Conservation (phyloP, 2,888 invertebrate genomes). For the Luffia ferchaultella region DNA sequence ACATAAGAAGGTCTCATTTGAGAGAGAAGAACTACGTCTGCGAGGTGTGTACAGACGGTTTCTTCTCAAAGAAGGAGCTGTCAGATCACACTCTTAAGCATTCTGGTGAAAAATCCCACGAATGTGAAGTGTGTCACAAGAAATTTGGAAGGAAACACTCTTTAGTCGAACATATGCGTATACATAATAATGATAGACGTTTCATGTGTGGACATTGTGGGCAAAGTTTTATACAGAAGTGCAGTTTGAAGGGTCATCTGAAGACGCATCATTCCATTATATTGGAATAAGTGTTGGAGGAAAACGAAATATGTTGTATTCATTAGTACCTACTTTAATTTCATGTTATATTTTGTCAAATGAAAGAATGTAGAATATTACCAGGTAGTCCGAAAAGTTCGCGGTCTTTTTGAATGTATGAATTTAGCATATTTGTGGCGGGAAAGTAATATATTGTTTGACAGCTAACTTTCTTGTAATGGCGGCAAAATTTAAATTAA, state of each 20-base stretch:
- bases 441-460: too few relatives aligned
- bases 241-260: slow-evolving; percentile 51
- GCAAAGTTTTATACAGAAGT: slow-evolving; percentile 46
- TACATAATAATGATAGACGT: slow-evolving; percentile 48
- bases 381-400: too few relatives aligned
- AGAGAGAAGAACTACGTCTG: slow-evolving; percentile 1
- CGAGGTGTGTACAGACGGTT: background rate
- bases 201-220: slow-evolving; percentile 46
- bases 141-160: slow-evolving; percentile 51
- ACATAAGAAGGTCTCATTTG: slow-evolving; percentile 5
- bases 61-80: background rate
- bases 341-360: too few relatives aligned
- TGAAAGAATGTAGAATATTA: too few relatives aligned
- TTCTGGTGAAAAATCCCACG: background rate
- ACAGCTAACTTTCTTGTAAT: too few relatives aligned
- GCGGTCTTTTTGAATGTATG: too few relatives aligned
- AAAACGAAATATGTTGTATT: too few relatives aligned
- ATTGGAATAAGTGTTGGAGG: background rate
- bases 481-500: too few relatives aligned
- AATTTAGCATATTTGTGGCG: too few relatives aligned
- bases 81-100: background rate
- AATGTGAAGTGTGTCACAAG: slow-evolving; percentile 28
- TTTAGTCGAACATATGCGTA: slow-evolving; percentile 44
- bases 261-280: slow-evolving; percentile 32
- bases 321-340: too few relatives aligned